Base-by-base conservation (phyloP, 2,113 vertebrate species). In the Hyperoodon ampullatus region DNA sequence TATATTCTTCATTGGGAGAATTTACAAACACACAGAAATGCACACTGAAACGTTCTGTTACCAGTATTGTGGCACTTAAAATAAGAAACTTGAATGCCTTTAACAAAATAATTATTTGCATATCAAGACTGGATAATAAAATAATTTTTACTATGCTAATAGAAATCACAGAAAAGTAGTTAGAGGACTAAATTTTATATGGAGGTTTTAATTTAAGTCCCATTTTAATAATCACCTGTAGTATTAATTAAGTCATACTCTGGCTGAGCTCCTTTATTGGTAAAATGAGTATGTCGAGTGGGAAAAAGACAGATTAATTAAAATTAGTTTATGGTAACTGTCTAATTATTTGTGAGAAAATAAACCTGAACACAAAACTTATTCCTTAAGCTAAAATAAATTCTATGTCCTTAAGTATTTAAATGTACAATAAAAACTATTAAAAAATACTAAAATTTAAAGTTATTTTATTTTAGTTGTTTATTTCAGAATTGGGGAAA, bases 251-350 rank as follows among this genome's bases (percentile, higher is more conserved):
- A 74, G 44, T 83, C 5, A 63, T 71, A 71, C 9, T 35, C 30
- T 42, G 19, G 24, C 33, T 83, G 71, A 91, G 11, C 21, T 60
- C 26, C 30, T 88, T 91, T 63, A 82, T 42, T 39, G 61, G 4
- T 63, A 70, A 95, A 86, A 95, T 71, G 3, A 86, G 7, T 39
- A 93, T 72, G 24, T 39, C 78, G 55, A 88, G 2, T 71, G 15
- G 44, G n/a, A 11, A 94, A 92, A 85, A 66, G 33, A 75, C 35
- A 53, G 28, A 60, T 78, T 89, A 93, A 26, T 86, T 91, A 93
- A 86, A 87, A 87, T 70, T 68, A 86, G 7, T 80, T 78, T 88
- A 5, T 14, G 11, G 75, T 61, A 86, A 70, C 42, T 90, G 8
- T 11, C n/a, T 55, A 78, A 35, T 78, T 66, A 60, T 93, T 53